phyloP scores from a whole-genome alignment of 2,113 vertebrate genomes.

The Oriolus oriolus region DNA sequence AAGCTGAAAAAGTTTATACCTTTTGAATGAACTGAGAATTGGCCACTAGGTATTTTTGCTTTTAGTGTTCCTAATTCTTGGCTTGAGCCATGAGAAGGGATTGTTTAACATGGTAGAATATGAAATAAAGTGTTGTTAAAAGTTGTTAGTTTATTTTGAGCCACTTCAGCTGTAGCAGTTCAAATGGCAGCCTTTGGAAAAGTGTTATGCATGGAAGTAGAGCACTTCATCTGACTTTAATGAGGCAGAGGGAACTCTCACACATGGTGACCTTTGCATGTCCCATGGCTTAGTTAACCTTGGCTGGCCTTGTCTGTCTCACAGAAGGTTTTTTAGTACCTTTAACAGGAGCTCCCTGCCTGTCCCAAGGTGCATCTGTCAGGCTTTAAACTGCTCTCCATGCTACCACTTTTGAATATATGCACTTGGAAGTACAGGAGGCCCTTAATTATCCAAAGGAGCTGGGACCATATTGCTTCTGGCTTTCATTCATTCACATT shows the following conservation, averaged over 20 bases:
- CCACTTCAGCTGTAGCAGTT: background rate
- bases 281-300: background rate
- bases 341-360: background rate
- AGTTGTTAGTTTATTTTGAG: background rate
- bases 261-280: rapidly evolving
- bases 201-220: background rate
- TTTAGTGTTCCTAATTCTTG: background rate
- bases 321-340: background rate
- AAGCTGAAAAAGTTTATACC: rapidly evolving
- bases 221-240: background rate
- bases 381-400: background rate
- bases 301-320: background rate
- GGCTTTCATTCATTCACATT: background rate
- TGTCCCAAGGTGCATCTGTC: background rate
- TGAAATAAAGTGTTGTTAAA: background rate
- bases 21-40: background rate
- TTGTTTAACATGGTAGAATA: background rate
- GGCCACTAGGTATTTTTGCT: background rate
- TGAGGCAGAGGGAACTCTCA: background rate
- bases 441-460: background rate
- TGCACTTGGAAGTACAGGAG: background rate
- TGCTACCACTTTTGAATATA: background rate
- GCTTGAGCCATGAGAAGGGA: background rate
- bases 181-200: background rate
- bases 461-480: rapidly evolving